phyloP scores from a whole-genome alignment of 2,888 invertebrate genomes.

The Lycaena phlaeas region DNA sequence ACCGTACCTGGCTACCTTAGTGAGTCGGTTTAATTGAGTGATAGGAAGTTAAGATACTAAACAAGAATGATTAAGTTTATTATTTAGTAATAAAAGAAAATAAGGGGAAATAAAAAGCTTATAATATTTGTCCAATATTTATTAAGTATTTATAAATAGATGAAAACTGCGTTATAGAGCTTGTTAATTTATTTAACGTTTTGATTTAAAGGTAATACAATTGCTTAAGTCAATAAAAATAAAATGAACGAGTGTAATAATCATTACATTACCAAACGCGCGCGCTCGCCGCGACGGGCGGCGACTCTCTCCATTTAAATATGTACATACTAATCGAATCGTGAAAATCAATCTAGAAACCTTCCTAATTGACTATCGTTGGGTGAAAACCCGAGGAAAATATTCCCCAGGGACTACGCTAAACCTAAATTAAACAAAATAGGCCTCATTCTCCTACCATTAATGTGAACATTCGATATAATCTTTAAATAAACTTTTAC shows the following conservation, averaged over 20 bases:
- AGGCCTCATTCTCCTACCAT: slow-evolving; percentile 41
- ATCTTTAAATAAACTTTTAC: slow-evolving; percentile 63
- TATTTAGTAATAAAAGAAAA: too few relatives aligned
- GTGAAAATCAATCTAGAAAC: slow-evolving; percentile 52
- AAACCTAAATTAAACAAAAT: slow-evolving; percentile 35
- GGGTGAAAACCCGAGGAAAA: slow-evolving; percentile 63
- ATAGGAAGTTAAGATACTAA: too few relatives aligned
- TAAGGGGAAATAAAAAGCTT: neutral
- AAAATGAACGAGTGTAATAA: slow-evolving; percentile 35
- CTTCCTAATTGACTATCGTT: slow-evolving; percentile 73
- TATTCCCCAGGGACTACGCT: slow-evolving; percentile 54
- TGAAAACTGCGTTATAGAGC: slow-evolving; percentile 1
- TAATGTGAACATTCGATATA: slow-evolving; percentile 45
- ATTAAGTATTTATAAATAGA: slow-evolving; percentile 7
- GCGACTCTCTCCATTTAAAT: slow-evolving; percentile 31
- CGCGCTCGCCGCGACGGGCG: slow-evolving; percentile 5
- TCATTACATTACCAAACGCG: slow-evolving; percentile 24
- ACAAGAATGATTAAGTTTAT: too few relatives aligned
- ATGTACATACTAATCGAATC: slow-evolving; percentile 49
- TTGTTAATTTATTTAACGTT: neutral
- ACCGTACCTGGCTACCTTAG: too few relatives aligned
- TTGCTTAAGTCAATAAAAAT: slow-evolving; percentile 48
- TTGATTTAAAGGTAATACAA: slow-evolving; percentile 21
- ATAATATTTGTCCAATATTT: slow-evolving; percentile 6
- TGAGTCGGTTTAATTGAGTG: too few relatives aligned